Conservation (phyloP, 2,888 invertebrate genomes). For the Glaucopsyche alexis region DNA sequence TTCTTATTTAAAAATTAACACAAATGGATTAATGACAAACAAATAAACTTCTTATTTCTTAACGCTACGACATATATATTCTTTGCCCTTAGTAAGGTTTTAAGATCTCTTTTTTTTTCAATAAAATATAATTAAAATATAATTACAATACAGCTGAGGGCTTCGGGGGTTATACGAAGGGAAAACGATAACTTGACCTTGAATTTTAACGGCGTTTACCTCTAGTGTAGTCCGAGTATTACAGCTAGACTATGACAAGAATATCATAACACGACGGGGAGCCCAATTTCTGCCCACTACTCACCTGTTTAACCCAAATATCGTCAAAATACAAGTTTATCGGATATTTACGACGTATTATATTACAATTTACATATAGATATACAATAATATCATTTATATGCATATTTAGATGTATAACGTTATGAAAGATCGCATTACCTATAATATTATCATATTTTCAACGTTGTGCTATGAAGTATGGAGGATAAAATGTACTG, state of each 20-base stretch:
- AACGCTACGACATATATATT: too few relatives aligned
- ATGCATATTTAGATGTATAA: conserved; percentile 15
- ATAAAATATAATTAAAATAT: too few relatives aligned
- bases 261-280: neutral
- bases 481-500: neutral
- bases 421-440: conserved; percentile 9
- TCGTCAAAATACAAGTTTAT: conserved; percentile 2
- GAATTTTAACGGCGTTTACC: too few relatives aligned
- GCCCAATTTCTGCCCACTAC: neutral
- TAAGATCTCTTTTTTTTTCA: too few relatives aligned
- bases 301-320: conserved; percentile 13
- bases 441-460: neutral
- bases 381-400: conserved; percentile 4
- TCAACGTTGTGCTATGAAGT: neutral
- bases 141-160: too few relatives aligned
- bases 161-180: too few relatives aligned
- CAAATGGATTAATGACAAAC: too few relatives aligned
- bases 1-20: too few relatives aligned
- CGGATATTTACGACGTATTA: conserved; percentile 2
- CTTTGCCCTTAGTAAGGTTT: too few relatives aligned
- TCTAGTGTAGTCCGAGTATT: too few relatives aligned
- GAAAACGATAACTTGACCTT: too few relatives aligned
- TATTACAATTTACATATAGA: conserved; percentile 18
- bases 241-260: neutral
- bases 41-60: too few relatives aligned